Percentiles rank a stretch among this genome's conserved stretches.
These are phyloP conservation scores for Perizoma flavofasciatum DNA, from an alignment of 2,888 invertebrate genomes.

Conservation along the genomic window DNA sequence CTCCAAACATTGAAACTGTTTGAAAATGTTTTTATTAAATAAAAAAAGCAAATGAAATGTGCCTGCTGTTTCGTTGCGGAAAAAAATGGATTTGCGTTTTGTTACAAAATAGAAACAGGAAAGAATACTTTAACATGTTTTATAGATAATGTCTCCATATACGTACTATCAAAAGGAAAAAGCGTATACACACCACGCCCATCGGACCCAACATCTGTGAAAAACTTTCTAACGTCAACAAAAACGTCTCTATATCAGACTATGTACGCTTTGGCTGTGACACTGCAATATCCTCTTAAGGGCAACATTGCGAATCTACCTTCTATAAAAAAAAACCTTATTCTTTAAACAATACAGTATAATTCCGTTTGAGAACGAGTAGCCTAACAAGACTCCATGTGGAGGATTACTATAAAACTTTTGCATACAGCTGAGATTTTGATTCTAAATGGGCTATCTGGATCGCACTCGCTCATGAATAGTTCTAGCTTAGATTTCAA, in stretches of 20 bases:
- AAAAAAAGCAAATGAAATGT: too few species aligned
- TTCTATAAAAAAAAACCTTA: slow-evolving; percentile 15
- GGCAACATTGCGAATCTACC: slow-evolving; percentile 2
- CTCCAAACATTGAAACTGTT: too few species aligned
- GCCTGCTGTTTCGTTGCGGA: too few species aligned
- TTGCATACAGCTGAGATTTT: slow-evolving; percentile 29
- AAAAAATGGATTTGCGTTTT: too few species aligned
- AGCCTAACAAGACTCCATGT: slow-evolving; percentile 15
- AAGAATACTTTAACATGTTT: not conserved
- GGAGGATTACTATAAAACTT: slow-evolving; percentile 27
- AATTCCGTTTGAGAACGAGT: slow-evolving; percentile 7
- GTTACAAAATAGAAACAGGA: too few species aligned
- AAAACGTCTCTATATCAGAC: slow-evolving; percentile 28
- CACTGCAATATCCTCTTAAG: slow-evolving; percentile 20
- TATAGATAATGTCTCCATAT: not conserved
- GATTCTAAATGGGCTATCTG: slow-evolving; percentile 33
- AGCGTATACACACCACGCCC: not conserved
- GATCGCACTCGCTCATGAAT: slow-evolving; percentile 31
- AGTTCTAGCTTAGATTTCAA: slow-evolving; percentile 27
- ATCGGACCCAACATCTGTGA: slow-evolving; percentile 11
- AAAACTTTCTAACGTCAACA: slow-evolving; percentile 31
- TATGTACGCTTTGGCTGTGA: slow-evolving; percentile 24
- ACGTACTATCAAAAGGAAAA: slow-evolving; percentile 25
- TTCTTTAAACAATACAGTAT: slow-evolving; percentile 3
- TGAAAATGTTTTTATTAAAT: too few species aligned